A percentile compares a stretch with the other conserved stretches of the same genome.
Conservation (phyloP, 1,140 invertebrate genomes). For the Diplogasteroides magnus region DNA sequence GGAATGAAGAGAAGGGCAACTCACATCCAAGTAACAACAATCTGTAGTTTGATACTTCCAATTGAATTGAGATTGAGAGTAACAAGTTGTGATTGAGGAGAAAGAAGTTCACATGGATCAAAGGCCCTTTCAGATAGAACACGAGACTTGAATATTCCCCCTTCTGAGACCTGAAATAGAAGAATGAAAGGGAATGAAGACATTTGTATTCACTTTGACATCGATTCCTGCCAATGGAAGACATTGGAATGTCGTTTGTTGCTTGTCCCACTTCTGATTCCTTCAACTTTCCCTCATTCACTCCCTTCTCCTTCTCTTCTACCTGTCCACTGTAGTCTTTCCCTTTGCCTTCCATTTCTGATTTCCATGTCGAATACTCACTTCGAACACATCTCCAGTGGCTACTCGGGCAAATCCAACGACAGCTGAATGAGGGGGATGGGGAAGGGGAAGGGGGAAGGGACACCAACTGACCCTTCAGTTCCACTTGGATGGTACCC, state of each 20-base stretch:
- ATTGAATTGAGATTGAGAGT: conserved; percentile 66
- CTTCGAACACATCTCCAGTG: conserved; percentile 66
- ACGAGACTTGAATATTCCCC: conserved; percentile 59
- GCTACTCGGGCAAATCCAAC: conserved; percentile 65
- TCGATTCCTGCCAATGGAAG: conserved; percentile 61
- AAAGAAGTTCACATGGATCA: conserved; percentile 65
- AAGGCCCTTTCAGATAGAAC: conserved; percentile 64
- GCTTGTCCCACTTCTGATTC: conserved; percentile 63
- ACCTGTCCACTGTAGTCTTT: too few relatives aligned
- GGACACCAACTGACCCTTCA: conserved; percentile 22
- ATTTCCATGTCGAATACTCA: conserved; percentile 62
- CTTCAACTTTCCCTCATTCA: too few relatives aligned
- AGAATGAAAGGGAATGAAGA: too few relatives aligned
- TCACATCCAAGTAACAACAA: conserved; percentile 66
- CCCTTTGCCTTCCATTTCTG: conserved; percentile 64
- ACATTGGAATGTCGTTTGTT: conserved; percentile 59
- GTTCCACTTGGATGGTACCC: conserved; percentile 26
- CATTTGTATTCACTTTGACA: conserved; percentile 61
- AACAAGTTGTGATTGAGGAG: conserved; percentile 65
- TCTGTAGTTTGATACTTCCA: conserved; percentile 65
- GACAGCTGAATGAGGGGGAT: conserved; percentile 57
- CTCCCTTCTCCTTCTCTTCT: too few relatives aligned
- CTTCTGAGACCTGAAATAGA: conserved; percentile 59
- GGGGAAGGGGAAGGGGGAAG: background rate
- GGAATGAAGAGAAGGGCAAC: conserved; percentile 38